Evolutionary conservation across 2,888 invertebrate genomes (phyloP), one percentile per base, ranked within the genome.

Genomic region (Agriopis leucophaearia): DNA sequence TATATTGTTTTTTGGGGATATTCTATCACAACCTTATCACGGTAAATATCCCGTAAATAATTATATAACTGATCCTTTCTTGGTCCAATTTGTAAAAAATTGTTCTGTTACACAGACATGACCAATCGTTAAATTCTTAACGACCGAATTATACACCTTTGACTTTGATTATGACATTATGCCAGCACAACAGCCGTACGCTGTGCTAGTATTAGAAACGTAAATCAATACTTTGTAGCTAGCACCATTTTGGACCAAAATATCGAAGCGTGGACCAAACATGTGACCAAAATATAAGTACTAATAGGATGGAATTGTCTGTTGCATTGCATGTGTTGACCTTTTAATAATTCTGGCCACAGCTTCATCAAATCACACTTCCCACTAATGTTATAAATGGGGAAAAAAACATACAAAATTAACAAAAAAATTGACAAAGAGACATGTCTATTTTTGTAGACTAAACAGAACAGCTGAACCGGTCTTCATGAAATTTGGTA

Each of bases 81-180:
- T 27, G 27, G 27, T 5, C 4, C 27, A 27, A 27, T 27, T 27
- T 3, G 27, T 27, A 27, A 27, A 27, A 27, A 27, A 27, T 27
- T 5, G 27, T 27, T 27, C 3, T 59, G 59, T 56, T 18, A 55
- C 18, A 44, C 36, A 35, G 51, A 60, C 44, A 48, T 59, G 44
- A 64, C 44, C 48, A 18, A 52, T 52, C 60, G 63, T 60, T 55
- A 54, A 47, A 48, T 61, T 9, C 13, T 62, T 64, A 60, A 68
- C 58, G 57, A 50, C 56, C 51, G 57, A 68, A 74, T 75, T 70
- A 73, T 71, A 70, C 73, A 66, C 66, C 50, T 66, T 55, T 59
- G 71, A 64, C 67, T 73, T 60, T 66, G 62, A 59, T 66, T 47
- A 36, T 52, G 47, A 71, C 62, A 51, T 59, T 52, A 44, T 64